phyloP scores from a whole-genome alignment of 2,888 invertebrate genomes.

The Cantharis rufa region DNA sequence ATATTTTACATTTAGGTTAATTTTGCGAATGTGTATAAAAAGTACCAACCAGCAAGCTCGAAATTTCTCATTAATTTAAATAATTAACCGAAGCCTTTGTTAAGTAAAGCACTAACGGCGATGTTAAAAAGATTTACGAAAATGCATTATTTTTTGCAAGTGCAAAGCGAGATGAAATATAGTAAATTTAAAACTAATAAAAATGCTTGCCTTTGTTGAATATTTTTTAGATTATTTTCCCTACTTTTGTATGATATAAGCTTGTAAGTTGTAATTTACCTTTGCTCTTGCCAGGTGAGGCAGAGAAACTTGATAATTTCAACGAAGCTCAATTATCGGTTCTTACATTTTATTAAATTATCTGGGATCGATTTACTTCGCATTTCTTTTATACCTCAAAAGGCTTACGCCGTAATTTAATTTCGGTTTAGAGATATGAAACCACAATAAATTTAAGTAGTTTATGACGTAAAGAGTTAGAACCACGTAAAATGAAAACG shows the following conservation, averaged over 20 bases:
- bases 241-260: too few species aligned
- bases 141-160: neutral
- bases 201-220: neutral
- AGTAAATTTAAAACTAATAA: neutral
- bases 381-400: neutral
- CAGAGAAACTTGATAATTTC: neutral
- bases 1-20: neutral
- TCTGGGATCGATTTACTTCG: neutral
- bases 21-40: neutral
- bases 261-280: too few species aligned
- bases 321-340: neutral
- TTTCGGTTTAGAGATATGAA: neutral
- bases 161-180: neutral
- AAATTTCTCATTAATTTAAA: neutral
- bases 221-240: neutral
- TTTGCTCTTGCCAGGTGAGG: neutral
- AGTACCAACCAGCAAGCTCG: neutral
- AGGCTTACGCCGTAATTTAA: neutral
- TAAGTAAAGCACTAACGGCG: neutral
- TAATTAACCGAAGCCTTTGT: neutral
- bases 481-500: neutral
- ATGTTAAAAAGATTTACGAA: neutral
- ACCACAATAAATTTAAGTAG: neutral
- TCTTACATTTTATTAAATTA: neutral
- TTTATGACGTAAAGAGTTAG: neutral